These are phyloP conservation scores for Pangasius larnaudii DNA, from an alignment of 2,797 vertebrate species.

Conservation along the genomic window DNA sequence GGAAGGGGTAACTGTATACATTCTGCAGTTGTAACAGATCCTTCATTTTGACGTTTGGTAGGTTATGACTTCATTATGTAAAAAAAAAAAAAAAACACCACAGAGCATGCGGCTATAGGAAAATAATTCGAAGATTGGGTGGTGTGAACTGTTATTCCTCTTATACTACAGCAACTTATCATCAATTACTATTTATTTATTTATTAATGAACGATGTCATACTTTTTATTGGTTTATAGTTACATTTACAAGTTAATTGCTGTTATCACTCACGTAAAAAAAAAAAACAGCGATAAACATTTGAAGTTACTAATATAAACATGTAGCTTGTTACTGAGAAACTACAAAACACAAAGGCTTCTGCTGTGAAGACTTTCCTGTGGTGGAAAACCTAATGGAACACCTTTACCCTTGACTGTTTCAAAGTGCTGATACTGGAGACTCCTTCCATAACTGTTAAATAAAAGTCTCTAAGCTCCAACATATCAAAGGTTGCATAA, in stretches of 20 bases:
- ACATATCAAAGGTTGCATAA: not conserved
- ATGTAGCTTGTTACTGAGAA: not conserved
- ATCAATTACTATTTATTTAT: not conserved
- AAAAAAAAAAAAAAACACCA: not conserved
- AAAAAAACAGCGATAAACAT: not conserved
- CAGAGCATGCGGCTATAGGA: not conserved
- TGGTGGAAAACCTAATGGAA: not conserved
- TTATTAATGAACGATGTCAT: not conserved
- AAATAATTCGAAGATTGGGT: not conserved
- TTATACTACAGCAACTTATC: not conserved
- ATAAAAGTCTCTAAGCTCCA: not conserved
- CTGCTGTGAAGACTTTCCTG: not conserved
- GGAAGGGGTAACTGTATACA: not conserved
- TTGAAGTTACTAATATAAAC: not conserved
- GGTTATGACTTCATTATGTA: not conserved
- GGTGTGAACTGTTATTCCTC: not conserved
- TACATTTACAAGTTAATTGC: not conserved
- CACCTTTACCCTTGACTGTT: not conserved
- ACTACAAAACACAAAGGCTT: not conserved
- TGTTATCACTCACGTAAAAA: not conserved
- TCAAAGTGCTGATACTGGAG: not conserved
- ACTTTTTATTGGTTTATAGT: not conserved
- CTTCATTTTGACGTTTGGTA: constrained; percentile 20
- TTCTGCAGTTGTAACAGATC: not conserved
- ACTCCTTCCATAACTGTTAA: not conserved